Conservation (phyloP, 2,888 invertebrate genomes). For the Drosophila atripex region DNA sequence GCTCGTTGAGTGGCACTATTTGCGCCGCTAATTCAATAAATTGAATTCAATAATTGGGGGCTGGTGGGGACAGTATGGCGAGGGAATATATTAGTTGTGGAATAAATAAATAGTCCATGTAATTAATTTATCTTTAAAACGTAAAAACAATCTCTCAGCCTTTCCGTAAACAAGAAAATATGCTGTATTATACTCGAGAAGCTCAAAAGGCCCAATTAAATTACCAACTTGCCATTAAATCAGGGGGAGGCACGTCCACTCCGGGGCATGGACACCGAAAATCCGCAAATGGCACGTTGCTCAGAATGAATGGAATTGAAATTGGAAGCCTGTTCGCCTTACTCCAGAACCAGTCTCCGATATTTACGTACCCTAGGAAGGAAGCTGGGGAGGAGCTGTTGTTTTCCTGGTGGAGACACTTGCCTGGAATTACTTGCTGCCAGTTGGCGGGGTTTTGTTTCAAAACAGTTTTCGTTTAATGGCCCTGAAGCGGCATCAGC, state of each 20-base stretch:
- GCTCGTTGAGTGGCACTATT: conserved; percentile 31
- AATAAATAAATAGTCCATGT: too few species aligned
- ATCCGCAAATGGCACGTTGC: conserved; percentile 26
- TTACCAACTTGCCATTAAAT: conserved; percentile 11
- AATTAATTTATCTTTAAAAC: too few species aligned
- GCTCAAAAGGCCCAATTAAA: conserved; percentile 17
- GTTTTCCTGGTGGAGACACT: conserved; percentile 22
- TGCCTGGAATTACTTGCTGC: conserved; percentile 12
- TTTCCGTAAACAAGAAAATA: too few species aligned
- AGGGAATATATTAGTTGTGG: too few species aligned
- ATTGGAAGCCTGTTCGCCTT: not conserved
- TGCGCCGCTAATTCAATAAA: conserved; percentile 47
- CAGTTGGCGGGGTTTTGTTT: conserved; percentile 21
- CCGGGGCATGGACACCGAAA: not conserved
- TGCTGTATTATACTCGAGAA: too few species aligned
- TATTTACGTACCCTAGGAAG: not conserved
- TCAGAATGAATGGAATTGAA: conserved; percentile 10
- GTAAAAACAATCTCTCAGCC: too few species aligned
- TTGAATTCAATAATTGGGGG: conserved; percentile 36
- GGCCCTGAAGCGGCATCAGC: conserved; percentile 30
- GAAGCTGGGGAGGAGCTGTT: not conserved
- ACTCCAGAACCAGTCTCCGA: not conserved
- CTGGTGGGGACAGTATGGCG: too few species aligned
- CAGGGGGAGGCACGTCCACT: conserved; percentile 21
- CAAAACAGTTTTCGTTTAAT: conserved; percentile 33